Percentiles rank a stretch among this genome's conserved stretches.
These are phyloP conservation scores for Ganaspis sp. DNA, from an alignment of 1,140 invertebrate species.

Conservation along the genomic window DNA sequence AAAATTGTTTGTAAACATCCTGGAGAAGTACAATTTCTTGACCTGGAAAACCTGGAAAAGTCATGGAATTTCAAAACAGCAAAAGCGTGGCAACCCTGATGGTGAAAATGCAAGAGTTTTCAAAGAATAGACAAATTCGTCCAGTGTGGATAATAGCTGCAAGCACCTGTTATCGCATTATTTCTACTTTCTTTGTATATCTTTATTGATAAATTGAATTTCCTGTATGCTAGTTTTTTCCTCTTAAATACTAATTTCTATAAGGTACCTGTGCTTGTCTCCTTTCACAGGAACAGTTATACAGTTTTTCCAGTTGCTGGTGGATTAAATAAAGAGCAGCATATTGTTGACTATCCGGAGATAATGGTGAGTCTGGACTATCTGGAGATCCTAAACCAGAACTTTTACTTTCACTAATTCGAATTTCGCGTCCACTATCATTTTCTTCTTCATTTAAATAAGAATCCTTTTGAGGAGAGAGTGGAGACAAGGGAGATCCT, in stretches of 20 bases:
- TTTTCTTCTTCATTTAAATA: constrained; percentile 15
- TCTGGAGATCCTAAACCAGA: constrained; percentile 64
- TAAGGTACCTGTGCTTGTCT: constrained; percentile 62
- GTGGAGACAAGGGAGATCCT: constrained; percentile 65
- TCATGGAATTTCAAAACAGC: no score
- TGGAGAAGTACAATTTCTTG: no score
- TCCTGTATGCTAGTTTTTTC: no score
- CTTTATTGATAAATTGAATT: no score
- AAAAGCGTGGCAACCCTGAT: no score
- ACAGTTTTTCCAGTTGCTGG: constrained; percentile 61
- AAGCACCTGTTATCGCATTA: no score
- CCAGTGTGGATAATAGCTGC: no score
- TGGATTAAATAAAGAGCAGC: constrained; percentile 65
- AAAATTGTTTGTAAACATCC: no score
- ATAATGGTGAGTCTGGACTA: constrained; percentile 62
- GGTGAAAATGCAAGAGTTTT: not conserved
- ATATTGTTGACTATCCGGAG: constrained; percentile 66
- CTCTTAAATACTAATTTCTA: no score
- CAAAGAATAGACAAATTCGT: not conserved
- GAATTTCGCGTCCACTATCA: constrained; percentile 38
- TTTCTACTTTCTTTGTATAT: no score
- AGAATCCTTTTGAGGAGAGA: constrained; percentile 61
- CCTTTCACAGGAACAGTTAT: constrained; percentile 62
- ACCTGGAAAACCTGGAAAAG: no score
- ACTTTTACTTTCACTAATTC: constrained; percentile 59